These are phyloP conservation scores for Struthidea cinerea DNA, from an alignment of 2,113 vertebrate species.

Conservation along the genomic window DNA sequence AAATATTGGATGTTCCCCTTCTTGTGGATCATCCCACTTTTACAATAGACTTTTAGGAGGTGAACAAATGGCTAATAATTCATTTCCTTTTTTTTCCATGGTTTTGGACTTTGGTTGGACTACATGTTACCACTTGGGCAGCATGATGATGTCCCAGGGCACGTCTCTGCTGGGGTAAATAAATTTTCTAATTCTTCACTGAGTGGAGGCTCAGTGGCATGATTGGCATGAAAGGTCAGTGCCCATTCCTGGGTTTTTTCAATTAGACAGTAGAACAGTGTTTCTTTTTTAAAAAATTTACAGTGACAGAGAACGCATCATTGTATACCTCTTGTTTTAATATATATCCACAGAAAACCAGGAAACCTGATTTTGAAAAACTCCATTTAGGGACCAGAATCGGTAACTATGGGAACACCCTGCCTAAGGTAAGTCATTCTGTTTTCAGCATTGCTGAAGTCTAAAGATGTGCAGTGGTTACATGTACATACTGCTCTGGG, in stretches of 20 bases:
- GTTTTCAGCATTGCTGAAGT: background rate
- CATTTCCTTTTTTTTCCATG: background rate
- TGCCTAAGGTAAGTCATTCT: background rate
- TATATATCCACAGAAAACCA: background rate
- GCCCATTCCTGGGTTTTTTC: background rate
- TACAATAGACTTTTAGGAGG: background rate
- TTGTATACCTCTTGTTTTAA: background rate
- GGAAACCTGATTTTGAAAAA: background rate
- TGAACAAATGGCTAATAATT: background rate
- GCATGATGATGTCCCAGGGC: no score
- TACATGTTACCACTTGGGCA: background rate
- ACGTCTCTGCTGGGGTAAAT: background rate
- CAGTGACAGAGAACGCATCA: background rate
- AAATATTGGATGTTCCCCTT: background rate
- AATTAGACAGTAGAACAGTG: background rate
- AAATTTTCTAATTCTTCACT: background rate
- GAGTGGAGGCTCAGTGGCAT: background rate
- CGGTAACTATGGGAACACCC: background rate
- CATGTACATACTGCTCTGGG: background rate
- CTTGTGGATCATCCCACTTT: background rate
- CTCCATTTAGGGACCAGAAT: background rate
- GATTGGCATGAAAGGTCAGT: background rate
- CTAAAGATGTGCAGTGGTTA: background rate
- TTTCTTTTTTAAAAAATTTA: background rate
- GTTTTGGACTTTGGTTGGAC: background rate